Conservation (phyloP, 2,113 vertebrate species). For the Pelusios castaneus region DNA sequence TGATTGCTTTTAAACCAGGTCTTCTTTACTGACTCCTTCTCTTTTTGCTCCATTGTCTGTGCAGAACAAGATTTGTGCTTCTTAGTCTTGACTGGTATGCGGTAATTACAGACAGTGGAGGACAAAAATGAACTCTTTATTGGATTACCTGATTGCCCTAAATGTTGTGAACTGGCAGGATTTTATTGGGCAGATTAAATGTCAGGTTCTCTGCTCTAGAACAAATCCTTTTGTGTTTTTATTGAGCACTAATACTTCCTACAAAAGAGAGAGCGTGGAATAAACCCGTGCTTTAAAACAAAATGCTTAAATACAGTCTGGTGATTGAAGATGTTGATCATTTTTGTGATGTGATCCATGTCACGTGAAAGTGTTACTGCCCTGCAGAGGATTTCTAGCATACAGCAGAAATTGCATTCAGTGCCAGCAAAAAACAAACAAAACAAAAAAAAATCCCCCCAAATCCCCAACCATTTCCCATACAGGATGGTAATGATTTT, state of each 20-base stretch:
- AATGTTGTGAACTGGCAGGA: background rate
- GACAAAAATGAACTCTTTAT: constrained; percentile 21
- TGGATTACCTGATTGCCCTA: constrained; percentile 27
- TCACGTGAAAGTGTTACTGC: background rate
- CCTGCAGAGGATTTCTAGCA: background rate
- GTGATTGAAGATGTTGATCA: background rate
- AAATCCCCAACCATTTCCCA: no score
- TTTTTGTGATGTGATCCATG: background rate
- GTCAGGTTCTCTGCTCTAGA: constrained; percentile 4
- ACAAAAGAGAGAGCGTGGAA: constrained; percentile 10
- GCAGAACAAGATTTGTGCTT: background rate
- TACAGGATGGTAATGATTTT: no score
- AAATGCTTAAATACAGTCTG: background rate
- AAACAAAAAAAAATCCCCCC: no score
- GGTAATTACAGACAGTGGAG: constrained; percentile 44
- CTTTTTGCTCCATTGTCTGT: constrained; percentile 18
- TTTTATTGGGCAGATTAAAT: constrained; percentile 29
- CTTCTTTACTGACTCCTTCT: constrained; percentile 10
- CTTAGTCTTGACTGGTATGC: background rate
- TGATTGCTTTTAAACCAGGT: constrained; percentile 23
- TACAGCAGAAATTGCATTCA: background rate
- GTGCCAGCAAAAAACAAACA: background rate
- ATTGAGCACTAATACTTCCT: constrained; percentile 46
- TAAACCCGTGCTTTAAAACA: constrained; percentile 15
- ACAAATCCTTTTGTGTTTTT: constrained; percentile 29